Base-by-base conservation (phyloP, 2,113 vertebrate species). In the Piaya cayana region DNA sequence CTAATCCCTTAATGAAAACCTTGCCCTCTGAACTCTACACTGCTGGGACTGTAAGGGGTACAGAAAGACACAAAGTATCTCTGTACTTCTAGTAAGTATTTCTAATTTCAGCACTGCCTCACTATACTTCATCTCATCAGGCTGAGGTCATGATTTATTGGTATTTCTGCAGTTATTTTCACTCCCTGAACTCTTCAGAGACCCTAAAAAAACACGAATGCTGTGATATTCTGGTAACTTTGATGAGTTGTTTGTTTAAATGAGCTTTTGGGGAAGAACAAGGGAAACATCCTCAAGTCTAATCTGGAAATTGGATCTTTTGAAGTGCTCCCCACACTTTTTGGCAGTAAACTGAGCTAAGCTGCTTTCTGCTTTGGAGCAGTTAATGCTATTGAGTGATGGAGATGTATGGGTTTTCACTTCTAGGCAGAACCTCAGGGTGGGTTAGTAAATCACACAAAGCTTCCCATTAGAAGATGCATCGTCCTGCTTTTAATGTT, bases 361-460 rank as follows among this genome's bases (percentile, higher is more conserved):
- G 37, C 45, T 67, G 55, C 85, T 80, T 29, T 59, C 50, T 68
- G 25, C 50, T 78, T 78, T 25, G 71, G 59, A 74, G 63, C 63
- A 88, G 82, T 52, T 88, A 94, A 92, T 82, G 55, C 55, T 74
- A 32, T 7, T 16, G 50, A 86, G 23, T 70, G 82, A 90, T 80
- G 60, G 72, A 93, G 50, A 90, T 7, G 12, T 12, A 77, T 10
- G 65, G 15, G 16, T 93, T 92, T 80, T 71, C 88, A 80, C 71
- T 86, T 80, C 32, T 27, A 72, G 50, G 42, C 74, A 77, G 68
- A 36, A 77, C 76, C 80, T 81, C 71, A 70, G n/a, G 64, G 30
- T 75, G 25, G 60, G 92, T 91, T 83, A 86, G 84, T 86, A 96
- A 89, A 95, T 96, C 89, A 92, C 52, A 53, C n/a, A 22, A 63